These are phyloP conservation scores for Rhagologus leucostigma DNA, from an alignment of 2,113 vertebrate species.

Conservation along the genomic window DNA sequence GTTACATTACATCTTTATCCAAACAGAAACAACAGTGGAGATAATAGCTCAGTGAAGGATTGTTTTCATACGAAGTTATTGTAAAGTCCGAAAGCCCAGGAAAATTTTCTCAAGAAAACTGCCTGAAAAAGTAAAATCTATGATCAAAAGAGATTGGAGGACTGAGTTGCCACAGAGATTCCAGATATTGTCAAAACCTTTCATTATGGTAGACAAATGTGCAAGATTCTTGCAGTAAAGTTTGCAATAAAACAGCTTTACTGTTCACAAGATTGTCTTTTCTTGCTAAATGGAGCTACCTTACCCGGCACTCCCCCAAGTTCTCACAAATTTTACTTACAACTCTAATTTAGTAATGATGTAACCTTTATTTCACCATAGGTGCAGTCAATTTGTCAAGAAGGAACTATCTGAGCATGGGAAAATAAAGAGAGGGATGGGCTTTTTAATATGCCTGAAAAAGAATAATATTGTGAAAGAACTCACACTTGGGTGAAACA, in stretches of 20 bases:
- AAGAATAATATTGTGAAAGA: neutral
- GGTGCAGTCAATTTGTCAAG: neutral
- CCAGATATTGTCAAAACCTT: neutral
- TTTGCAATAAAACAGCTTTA: neutral
- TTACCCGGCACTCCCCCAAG: rapidly evolving
- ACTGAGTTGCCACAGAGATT: neutral
- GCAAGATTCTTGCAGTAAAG: neutral
- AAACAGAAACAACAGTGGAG: neutral
- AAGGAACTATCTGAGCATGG: neutral
- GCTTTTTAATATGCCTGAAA: neutral
- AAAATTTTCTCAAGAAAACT: neutral
- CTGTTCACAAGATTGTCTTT: neutral
- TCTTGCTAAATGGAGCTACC: neutral
- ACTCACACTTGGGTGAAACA: neutral
- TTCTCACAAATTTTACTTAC: neutral
- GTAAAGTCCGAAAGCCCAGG: neutral
- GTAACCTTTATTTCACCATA: neutral
- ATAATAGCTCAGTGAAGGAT: neutral
- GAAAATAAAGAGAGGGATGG: neutral
- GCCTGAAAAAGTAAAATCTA: neutral
- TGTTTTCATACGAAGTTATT: neutral
- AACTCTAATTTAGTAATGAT: neutral
- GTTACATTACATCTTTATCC: neutral
- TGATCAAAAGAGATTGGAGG: neutral
- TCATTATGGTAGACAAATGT: neutral